A percentile compares a stretch with the other conserved stretches of the same genome.
These are phyloP conservation scores for Anseranas semipalmata DNA, from an alignment of 2,113 vertebrate genomes.

Conservation along the genomic window DNA sequence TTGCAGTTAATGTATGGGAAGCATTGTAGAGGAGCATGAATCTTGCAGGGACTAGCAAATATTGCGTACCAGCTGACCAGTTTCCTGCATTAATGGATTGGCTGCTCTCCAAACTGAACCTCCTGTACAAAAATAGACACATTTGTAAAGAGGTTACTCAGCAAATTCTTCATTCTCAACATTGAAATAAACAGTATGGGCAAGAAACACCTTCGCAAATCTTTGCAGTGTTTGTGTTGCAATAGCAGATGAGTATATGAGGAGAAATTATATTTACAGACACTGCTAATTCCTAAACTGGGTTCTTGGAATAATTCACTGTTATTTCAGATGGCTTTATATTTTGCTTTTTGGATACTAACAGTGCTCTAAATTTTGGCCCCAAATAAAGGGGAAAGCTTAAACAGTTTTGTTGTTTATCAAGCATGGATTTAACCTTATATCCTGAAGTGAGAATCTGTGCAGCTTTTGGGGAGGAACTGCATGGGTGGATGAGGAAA, in stretches of 20 bases:
- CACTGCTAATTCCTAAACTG: background rate
- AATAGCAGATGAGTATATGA: background rate
- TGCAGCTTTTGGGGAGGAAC: background rate
- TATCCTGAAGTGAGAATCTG: background rate
- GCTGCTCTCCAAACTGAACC: background rate
- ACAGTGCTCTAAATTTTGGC: background rate
- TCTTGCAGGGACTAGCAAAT: background rate
- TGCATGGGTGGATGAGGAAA: background rate
- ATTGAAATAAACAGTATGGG: background rate
- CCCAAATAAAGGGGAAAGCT: background rate
- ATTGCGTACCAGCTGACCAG: background rate
- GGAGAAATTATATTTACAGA: background rate
- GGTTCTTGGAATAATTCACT: background rate
- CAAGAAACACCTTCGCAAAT: background rate
- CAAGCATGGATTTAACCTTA: background rate
- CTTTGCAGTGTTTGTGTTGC: background rate
- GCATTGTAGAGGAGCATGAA: background rate
- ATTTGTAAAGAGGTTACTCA: background rate
- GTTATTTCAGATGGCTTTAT: background rate
- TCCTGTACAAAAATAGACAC: background rate
- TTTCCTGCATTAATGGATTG: conserved; percentile 33
- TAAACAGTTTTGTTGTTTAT: background rate
- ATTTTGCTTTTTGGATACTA: background rate
- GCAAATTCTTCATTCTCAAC: background rate
- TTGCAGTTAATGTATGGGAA: background rate